A percentile compares a stretch with the other conserved stretches of the same genome.
These are phyloP conservation scores for Cyphotilapia sp. DNA, from an alignment of 2,113 vertebrate genomes.

Conservation along the genomic window DNA sequence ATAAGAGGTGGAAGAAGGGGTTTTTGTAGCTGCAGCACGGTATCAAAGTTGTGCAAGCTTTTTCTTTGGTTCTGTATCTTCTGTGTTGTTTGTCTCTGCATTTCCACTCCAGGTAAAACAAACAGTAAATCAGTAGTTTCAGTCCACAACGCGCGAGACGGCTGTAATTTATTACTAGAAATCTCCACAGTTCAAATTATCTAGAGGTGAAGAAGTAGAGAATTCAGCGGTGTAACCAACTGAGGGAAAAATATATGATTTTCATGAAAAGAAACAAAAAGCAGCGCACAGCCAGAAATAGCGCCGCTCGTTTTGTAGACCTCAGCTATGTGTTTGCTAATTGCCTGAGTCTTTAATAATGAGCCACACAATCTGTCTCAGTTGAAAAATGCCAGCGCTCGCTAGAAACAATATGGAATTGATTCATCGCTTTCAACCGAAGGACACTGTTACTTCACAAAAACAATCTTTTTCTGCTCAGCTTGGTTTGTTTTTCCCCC, in stretches of 20 bases:
- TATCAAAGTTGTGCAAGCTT: not conserved
- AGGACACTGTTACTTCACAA: not conserved
- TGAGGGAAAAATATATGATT: not conserved
- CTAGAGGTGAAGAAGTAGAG: not conserved
- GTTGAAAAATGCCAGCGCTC: not conserved
- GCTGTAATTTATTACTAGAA: not conserved
- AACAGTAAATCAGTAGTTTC: not conserved
- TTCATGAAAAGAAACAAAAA: not conserved
- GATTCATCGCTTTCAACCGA: not conserved
- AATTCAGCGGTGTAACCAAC: not conserved
- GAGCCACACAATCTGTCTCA: not conserved
- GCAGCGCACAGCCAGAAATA: not conserved
- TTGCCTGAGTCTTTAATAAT: not conserved
- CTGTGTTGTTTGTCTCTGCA: not conserved
- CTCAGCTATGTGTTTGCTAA: not conserved
- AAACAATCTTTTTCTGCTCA: not conserved
- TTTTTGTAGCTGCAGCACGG: not conserved
- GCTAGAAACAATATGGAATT: not conserved
- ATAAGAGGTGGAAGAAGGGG: not conserved
- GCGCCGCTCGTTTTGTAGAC: not conserved
- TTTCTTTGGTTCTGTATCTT: not conserved
- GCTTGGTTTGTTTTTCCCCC: not conserved
- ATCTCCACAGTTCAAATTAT: not conserved
- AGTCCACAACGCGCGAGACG: rapidly evolving
- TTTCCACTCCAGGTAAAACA: not conserved